Conservation (phyloP, 2,113 vertebrate species). For the Mesocricetus auratus region DNA sequence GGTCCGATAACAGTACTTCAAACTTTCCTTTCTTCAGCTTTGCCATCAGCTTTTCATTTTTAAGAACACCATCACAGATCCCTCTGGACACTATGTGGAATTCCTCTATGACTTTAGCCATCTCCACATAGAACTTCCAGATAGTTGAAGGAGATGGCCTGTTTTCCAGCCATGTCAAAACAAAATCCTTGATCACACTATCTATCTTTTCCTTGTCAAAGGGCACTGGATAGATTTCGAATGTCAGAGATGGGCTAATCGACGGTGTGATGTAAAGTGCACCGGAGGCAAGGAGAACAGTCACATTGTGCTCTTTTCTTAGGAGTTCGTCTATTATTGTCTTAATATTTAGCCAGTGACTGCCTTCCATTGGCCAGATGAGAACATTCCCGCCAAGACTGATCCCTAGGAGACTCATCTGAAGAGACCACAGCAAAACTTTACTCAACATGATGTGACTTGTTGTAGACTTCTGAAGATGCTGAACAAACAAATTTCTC, state of each 20-base stretch:
- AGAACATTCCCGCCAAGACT: conserved; percentile 87
- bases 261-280: conserved; percentile 84
- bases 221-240: conserved; percentile 84
- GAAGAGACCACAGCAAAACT: conserved; percentile 80
- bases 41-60: conserved; percentile 85
- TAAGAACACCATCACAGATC: conserved; percentile 84
- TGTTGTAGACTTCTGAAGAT: conserved; percentile 45
- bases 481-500: neutral
- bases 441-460: conserved; percentile 16
- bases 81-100: conserved; percentile 72
- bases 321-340: conserved; percentile 86
- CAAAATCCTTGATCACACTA: conserved; percentile 33
- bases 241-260: conserved; percentile 52
- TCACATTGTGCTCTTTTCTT: conserved; percentile 86
- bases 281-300: conserved; percentile 83
- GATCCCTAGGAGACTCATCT: conserved; percentile 79
- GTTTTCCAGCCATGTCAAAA: conserved; percentile 86
- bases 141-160: conserved; percentile 85
- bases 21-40: conserved; percentile 82
- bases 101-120: conserved; percentile 67
- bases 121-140: conserved; percentile 85
- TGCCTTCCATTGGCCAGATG: conserved; percentile 90
- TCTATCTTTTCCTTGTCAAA: conserved; percentile 78
- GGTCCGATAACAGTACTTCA: conserved; percentile 87
- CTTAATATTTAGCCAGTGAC: conserved; percentile 91